Evolutionary conservation across 2,888 invertebrate species (phyloP), one percentile per base, ranked within the genome.

Genomic region (Globia sparganii): DNA sequence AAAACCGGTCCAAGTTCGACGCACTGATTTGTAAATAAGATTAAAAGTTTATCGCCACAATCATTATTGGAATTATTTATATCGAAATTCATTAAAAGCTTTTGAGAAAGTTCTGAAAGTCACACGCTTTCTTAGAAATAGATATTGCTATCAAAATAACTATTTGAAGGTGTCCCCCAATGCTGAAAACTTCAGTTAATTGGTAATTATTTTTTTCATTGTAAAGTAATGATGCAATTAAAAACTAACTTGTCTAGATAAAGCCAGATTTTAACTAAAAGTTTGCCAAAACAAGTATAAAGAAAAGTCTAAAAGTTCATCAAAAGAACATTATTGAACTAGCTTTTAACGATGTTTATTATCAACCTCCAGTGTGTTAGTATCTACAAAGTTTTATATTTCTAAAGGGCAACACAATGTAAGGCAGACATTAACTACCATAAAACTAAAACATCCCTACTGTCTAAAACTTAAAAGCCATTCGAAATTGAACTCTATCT

Each of bases 1-100:
- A 59, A 37, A 84, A 87, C 86, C 87, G 84, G 88, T 81, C 25
- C 15, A 62, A 70, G 72, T 72, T 83, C 70, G 59, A 75, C 31
- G 78, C n/a, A 66, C 72, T 59, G 65, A 59, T 84, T 83, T 28
- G 61, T 62, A 46, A 81, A 81, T 28, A 31, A 56, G 64, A 75
- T 72, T 53, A 34, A 49, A 56, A 15, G 1, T 37, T 58, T 58
- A 70, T 56, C 13, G 59, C 11, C 1, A 53, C 37, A 21, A 71
- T 40, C 53, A 28, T 34, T 46, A 53, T 37, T 40, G 59, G 13
- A 4, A 34, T 58, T 40, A 46, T 61, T 65, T 46, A 18, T 34
- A 6, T 21, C 9, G 3, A 64, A 67, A 40, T 40, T 40, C 1
- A 61, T 68, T 76, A 25, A n/a, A 46, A n/a, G 0, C 6, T 56